A percentile compares a stretch with the other conserved stretches of the same genome.
Evolutionary conservation across 2,888 invertebrate species (phyloP).

Genomic region (Pemphredon lugubris): DNA sequence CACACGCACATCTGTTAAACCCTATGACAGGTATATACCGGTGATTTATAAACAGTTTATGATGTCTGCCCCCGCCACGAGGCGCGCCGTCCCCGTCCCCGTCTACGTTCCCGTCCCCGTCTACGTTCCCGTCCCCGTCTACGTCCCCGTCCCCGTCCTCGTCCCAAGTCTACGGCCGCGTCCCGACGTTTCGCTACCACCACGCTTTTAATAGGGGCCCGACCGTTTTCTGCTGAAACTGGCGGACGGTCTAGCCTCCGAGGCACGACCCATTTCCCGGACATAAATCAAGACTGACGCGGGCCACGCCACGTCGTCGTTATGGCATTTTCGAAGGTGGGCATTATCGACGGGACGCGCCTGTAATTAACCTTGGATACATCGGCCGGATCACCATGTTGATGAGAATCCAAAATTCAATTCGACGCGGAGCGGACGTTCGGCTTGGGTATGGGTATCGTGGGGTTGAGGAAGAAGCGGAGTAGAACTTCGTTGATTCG

Average conservation of each 20-base stretch:
- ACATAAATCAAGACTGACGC: constrained; percentile 78
- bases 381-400: constrained; percentile 26
- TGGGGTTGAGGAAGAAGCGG: too few species aligned
- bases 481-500: too few species aligned
- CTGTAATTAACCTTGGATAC: constrained; percentile 75
- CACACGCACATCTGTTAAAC: constrained; percentile 48
- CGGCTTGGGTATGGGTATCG: too few species aligned
- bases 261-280: constrained; percentile 79
- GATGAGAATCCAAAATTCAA: constrained; percentile 77
- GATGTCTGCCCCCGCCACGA: constrained; percentile 47
- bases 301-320: constrained; percentile 60
- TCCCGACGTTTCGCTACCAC: constrained; percentile 49
- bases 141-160: constrained; percentile 40
- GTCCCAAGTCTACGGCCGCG: not conserved
- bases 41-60: constrained; percentile 67
- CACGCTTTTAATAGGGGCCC: constrained; percentile 64
- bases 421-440: constrained; percentile 44
- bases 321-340: constrained; percentile 75
- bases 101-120: constrained; percentile 49
- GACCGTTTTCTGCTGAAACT: constrained; percentile 70
- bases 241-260: constrained; percentile 73
- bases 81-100: constrained; percentile 42
- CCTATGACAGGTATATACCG: constrained; percentile 58
- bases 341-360: constrained; percentile 75
- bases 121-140: constrained; percentile 50